Base-by-base conservation (phyloP, 2,797 vertebrate genomes). In the Chelmon rostratus region DNA sequence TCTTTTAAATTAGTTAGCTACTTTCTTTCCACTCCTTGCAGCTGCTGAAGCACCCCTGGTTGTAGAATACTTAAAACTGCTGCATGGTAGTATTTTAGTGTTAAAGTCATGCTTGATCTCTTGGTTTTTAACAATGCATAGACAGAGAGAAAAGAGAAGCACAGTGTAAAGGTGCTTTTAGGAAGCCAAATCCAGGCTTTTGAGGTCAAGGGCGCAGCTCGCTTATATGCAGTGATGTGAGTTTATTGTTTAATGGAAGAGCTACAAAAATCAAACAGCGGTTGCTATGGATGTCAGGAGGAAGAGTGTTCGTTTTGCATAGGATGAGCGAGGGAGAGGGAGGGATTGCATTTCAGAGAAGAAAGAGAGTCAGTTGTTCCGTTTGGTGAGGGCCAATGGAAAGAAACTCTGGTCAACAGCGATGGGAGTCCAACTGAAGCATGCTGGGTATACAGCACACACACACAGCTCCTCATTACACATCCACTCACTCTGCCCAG, bases 281-380 rank as follows among this genome's bases (percentile, higher is more conserved):
- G 86, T 90, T 86, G 86, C 90, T 85, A 79, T 89, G 86, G 76
- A 66, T 68, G 84, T 88, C 66, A 58, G 67, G 56, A 68, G 76
- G 78, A 74, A 65, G 74, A 76, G 79, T 6, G 38, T 61, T 87
- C 49, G 0, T 76, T 86, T 66, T 89, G 80, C 72, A 89, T 86
- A 86, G 78, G 81, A 87, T 91, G 79, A 93, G 85, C 83, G 73
- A 78, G 84, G 67, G 81, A 86, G 81, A 80, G 61, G 81, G 87
- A 81, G 76, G 83, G 78, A 88, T 86, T 71, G 69, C 9, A 31
- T 91, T 88, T 86, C 58, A 87, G 79, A 73, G 72, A 76, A 74
- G 76, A 91, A 86, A 81, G 63, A 62, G 78, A 92, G 87, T 94
- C 94, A 95, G 86, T 93, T 94, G 90, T 95, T 95, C 94, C 94